Evolutionary conservation across 1,140 invertebrate species (phyloP).

Genomic region (Scylla paramamosain): DNA sequence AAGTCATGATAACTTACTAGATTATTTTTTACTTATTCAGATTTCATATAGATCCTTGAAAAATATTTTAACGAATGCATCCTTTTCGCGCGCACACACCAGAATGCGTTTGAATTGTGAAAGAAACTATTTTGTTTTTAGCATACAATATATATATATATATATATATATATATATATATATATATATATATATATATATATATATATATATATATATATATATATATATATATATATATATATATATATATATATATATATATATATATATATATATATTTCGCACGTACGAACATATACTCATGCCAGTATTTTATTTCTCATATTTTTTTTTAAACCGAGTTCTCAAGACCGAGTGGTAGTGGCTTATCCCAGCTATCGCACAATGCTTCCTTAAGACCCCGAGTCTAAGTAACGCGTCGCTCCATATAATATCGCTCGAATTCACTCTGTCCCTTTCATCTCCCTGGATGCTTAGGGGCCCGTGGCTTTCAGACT

Average conservation of each 20-base stretch:
- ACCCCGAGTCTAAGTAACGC: neutral
- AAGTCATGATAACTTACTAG: neutral
- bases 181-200: constrained; percentile 26
- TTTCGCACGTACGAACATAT: neutral
- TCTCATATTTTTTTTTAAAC: neutral
- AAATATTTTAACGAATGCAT: neutral
- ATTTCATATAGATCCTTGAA: neutral
- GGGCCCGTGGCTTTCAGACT: neutral
- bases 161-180: constrained; percentile 26
- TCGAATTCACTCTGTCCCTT: neutral
- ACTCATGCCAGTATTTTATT: neutral
- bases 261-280: constrained; percentile 19
- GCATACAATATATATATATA: no score
- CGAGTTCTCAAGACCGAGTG: neutral
- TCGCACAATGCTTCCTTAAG: neutral
- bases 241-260: constrained; percentile 26
- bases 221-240: constrained; percentile 26
- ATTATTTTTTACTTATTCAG: neutral
- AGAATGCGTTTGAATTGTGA: neutral
- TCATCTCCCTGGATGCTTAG: neutral
- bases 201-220: constrained; percentile 26
- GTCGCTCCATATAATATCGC: neutral
- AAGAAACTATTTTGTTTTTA: neutral
- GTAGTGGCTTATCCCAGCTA: neutral
- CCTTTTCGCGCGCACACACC: neutral